Percentiles rank a stretch among this genome's conserved stretches.
Evolutionary conservation across 2,797 vertebrate species (phyloP).

Genomic region (Acrossocheilus fasciatus): DNA sequence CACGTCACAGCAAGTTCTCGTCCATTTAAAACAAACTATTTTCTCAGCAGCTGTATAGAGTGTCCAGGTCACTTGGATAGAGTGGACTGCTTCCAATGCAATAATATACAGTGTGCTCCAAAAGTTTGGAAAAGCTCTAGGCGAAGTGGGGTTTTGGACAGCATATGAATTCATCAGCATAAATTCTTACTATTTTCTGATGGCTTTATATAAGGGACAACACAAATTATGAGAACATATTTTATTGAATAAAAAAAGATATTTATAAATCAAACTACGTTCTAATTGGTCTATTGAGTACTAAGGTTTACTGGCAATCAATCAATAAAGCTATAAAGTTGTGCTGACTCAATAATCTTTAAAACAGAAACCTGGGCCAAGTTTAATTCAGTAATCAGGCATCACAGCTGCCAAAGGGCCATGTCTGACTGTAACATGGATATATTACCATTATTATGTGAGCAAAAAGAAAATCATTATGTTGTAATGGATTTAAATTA

Average conservation of each 20-base stretch:
- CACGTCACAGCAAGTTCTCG: not conserved
- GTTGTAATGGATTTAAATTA: not conserved
- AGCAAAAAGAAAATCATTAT: not conserved
- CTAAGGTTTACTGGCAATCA: not conserved
- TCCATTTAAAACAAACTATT: constrained; percentile 29
- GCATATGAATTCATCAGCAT: not conserved
- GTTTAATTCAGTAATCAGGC: not conserved
- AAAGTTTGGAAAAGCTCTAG: not conserved
- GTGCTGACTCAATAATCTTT: not conserved
- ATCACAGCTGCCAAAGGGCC: not conserved
- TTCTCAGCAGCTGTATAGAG: not conserved
- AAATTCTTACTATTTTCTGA: not conserved
- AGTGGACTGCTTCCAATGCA: not conserved
- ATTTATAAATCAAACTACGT: not conserved
- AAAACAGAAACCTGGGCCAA: not conserved
- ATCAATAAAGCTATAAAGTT: not conserved
- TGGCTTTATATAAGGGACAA: not conserved
- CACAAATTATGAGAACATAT: not conserved
- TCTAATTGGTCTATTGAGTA: not conserved
- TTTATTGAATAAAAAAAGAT: not conserved
- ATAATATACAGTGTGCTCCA: not conserved
- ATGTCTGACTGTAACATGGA: not conserved
- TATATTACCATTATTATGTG: not conserved
- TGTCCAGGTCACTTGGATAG: not conserved
- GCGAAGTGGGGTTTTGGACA: not conserved